phyloP scores from a whole-genome alignment of 1,140 invertebrate genomes.

The Papilio machaon region DNA sequence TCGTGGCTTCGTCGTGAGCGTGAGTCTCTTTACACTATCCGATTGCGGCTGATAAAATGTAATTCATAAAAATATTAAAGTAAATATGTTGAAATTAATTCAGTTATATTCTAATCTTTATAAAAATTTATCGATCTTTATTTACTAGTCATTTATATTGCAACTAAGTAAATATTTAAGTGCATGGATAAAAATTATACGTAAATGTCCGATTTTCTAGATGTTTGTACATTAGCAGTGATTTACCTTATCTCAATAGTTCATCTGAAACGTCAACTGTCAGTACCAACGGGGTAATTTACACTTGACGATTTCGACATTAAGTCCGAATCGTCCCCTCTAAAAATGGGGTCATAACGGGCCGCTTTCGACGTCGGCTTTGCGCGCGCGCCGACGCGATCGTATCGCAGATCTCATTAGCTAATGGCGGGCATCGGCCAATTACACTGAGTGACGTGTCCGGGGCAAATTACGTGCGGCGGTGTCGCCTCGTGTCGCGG shows the following conservation, averaged over 20 bases:
- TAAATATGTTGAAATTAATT: not conserved
- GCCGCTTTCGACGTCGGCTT: slow-evolving; percentile 42
- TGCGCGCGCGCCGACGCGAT: slow-evolving; percentile 51
- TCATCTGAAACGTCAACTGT: slow-evolving; percentile 17
- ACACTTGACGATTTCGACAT: slow-evolving; percentile 29
- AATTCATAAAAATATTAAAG: not conserved
- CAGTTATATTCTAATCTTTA: not conserved
- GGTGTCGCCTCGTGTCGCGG: slow-evolving; percentile 27
- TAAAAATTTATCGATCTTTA: not conserved
- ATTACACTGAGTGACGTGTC: slow-evolving; percentile 62
- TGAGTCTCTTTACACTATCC: slow-evolving; percentile 12
- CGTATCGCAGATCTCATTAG: slow-evolving; percentile 57
- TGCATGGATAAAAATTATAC: not conserved
- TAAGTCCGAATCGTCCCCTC: slow-evolving; percentile 37
- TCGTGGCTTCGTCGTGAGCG: not conserved
- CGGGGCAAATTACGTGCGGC: slow-evolving; percentile 53
- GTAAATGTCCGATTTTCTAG: not conserved
- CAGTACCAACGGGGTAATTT: not conserved
- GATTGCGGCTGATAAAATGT: not conserved
- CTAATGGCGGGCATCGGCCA: slow-evolving; percentile 53
- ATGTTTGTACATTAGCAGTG: not conserved
- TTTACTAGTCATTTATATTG: not conserved
- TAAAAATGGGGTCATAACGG: slow-evolving; percentile 49
- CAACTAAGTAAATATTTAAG: not conserved
- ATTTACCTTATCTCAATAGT: slow-evolving; percentile 14